A percentile compares a stretch with the other conserved stretches of the same genome.
Conservation (phyloP, 2,888 invertebrate species). For the Charanyca ferruginea region DNA sequence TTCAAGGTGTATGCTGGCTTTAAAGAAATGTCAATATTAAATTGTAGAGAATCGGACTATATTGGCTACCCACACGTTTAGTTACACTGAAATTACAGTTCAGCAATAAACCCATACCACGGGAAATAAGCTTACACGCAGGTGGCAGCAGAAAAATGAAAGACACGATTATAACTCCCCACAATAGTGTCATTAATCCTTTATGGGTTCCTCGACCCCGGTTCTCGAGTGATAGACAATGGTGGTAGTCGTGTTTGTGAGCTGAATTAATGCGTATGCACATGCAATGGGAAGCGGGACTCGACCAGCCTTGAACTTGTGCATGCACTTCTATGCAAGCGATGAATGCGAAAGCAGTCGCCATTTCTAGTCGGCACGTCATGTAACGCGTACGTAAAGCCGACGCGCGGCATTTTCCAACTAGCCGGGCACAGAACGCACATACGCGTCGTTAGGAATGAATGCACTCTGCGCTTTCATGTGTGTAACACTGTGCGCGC, state of each 20-base stretch:
- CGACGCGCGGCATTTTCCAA: slow-evolving; percentile 55
- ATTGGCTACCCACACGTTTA: slow-evolving; percentile 58
- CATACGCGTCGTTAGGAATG: slow-evolving; percentile 23
- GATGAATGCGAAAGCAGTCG: slow-evolving; percentile 84
- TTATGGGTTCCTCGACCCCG: slow-evolving; percentile 86
- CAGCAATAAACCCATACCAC: slow-evolving; percentile 56
- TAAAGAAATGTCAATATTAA: slow-evolving; percentile 47
- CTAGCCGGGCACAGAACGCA: slow-evolving; percentile 48
- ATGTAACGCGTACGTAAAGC: slow-evolving; percentile 72
- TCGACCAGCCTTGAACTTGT: slow-evolving; percentile 90
- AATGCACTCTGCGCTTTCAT: slow-evolving; percentile 30
- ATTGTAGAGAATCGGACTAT: slow-evolving; percentile 56
- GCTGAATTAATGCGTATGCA: slow-evolving; percentile 88
- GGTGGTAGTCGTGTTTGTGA: slow-evolving; percentile 88
- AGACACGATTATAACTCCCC: slow-evolving; percentile 77
- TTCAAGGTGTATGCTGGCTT: slow-evolving; percentile 21
- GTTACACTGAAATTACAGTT: slow-evolving; percentile 62
- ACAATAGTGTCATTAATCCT: slow-evolving; percentile 89
- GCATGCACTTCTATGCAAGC: slow-evolving; percentile 81
- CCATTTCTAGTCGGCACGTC: slow-evolving; percentile 85
- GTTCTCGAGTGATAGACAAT: slow-evolving; percentile 88
- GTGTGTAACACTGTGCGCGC: slow-evolving; percentile 31
- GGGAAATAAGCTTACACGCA: slow-evolving; percentile 69
- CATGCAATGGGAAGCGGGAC: slow-evolving; percentile 87
- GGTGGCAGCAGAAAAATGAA: slow-evolving; percentile 79